These are phyloP conservation scores for Ericerus pela DNA, from an alignment of 1,140 invertebrate species.

Conservation along the genomic window DNA sequence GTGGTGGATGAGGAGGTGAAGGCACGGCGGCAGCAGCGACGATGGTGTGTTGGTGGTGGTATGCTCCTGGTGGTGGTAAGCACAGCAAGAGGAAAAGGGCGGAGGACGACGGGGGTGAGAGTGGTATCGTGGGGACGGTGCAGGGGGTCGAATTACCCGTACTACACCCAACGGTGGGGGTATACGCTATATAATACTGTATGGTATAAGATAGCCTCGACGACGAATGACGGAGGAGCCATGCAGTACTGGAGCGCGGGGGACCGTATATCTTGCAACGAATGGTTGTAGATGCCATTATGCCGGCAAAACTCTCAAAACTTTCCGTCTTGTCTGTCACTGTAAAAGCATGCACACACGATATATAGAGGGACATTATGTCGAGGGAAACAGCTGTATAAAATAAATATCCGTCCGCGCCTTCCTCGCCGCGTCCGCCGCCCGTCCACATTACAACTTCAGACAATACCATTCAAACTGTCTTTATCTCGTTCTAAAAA, in stretches of 20 bases:
- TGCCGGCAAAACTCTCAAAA: conserved; percentile 11
- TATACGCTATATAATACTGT: no score
- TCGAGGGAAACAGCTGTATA: conserved; percentile 19
- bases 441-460: conserved; percentile 1
- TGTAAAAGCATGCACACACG: conserved; percentile 14
- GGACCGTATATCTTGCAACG: conserved; percentile 11
- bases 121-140: neutral
- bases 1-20: no score
- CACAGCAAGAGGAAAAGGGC: neutral
- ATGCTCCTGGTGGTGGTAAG: neutral
- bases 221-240: no score
- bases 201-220: no score
- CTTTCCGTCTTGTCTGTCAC: conserved; percentile 11
- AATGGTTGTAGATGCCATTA: conserved; percentile 12
- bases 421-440: conserved; percentile 11
- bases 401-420: conserved; percentile 18
- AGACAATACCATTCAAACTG: conserved; percentile 12
- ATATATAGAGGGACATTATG: conserved; percentile 20
- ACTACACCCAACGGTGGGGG: neutral
- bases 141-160: neutral
- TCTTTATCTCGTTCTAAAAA: conserved; percentile 12
- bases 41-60: no score
- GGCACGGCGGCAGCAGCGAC: no score
- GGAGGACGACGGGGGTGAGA: neutral
- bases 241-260: neutral